Percentiles rank a stretch among this genome's conserved stretches.
phyloP scores from a whole-genome alignment of 2,113 vertebrate genomes.

The Cacatua alba region DNA sequence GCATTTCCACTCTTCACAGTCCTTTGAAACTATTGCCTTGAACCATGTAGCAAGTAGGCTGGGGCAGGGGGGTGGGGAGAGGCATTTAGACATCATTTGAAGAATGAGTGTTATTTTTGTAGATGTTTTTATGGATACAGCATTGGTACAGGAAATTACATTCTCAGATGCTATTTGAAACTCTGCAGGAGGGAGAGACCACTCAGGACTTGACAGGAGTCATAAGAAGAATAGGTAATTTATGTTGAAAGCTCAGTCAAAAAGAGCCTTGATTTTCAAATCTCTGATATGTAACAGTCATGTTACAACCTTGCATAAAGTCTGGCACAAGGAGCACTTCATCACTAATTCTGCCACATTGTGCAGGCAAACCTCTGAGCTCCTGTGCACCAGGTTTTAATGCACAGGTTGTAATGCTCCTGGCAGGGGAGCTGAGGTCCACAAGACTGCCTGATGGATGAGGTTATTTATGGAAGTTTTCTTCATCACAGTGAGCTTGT shows the following conservation, averaged over 20 bases:
- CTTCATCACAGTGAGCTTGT: background rate
- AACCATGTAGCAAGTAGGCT: background rate
- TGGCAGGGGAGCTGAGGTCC: background rate
- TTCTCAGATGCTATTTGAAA: background rate
- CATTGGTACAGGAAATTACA: background rate
- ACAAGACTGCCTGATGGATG: background rate
- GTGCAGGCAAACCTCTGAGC: background rate
- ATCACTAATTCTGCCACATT: background rate
- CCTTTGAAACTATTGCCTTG: background rate
- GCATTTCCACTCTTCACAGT: background rate
- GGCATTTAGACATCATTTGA: background rate
- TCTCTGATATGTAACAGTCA: accelerated
- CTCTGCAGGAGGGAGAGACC: background rate
- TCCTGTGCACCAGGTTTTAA: background rate
- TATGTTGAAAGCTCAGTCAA: background rate
- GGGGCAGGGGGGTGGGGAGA: too few relatives aligned
- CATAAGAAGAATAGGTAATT: background rate
- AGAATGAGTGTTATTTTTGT: background rate
- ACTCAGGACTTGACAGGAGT: background rate
- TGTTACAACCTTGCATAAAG: background rate
- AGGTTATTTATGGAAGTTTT: background rate
- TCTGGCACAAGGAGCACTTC: background rate
- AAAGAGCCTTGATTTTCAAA: background rate
- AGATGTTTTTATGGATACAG: background rate
- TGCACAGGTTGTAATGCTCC: background rate